Conservation (phyloP, 2,888 invertebrate species). For the Diabrotica balteata region DNA sequence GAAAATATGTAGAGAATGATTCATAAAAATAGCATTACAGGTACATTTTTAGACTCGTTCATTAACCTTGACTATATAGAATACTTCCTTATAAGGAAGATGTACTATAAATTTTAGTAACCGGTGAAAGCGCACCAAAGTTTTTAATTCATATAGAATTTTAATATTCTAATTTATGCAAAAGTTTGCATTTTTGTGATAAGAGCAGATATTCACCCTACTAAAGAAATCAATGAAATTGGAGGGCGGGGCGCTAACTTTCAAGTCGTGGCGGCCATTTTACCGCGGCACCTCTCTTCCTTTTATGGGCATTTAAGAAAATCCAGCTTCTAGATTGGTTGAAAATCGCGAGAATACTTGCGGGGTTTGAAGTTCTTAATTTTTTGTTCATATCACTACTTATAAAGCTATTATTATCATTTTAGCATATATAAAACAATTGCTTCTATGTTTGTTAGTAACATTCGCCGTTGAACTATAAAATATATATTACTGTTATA, state of each 20-base stretch:
- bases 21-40: no score
- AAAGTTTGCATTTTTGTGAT: background rate
- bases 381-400: constrained; percentile 22
- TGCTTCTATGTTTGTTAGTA: background rate
- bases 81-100: constrained; percentile 22
- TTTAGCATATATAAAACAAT: constrained; percentile 4
- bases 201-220: constrained; percentile 11
- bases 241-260: constrained; percentile 57
- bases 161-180: no score
- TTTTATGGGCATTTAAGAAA: constrained; percentile 70
- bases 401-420: constrained; percentile 13
- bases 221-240: constrained; percentile 38
- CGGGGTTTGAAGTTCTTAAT: constrained; percentile 16
- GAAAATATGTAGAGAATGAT: no score
- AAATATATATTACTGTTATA: constrained; percentile 11
- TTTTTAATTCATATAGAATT: background rate
- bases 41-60: no score
- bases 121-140: background rate
- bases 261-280: constrained; percentile 57
- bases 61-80: constrained; percentile 7
- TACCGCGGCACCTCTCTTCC: constrained; percentile 64
- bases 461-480: background rate
- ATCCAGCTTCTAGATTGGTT: constrained; percentile 66
- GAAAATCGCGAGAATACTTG: constrained; percentile 50
- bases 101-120: background rate